A percentile compares a stretch with the other conserved stretches of the same genome.
Conservation (phyloP, 2,113 vertebrate species). For the Dromaius novaehollandiae region DNA sequence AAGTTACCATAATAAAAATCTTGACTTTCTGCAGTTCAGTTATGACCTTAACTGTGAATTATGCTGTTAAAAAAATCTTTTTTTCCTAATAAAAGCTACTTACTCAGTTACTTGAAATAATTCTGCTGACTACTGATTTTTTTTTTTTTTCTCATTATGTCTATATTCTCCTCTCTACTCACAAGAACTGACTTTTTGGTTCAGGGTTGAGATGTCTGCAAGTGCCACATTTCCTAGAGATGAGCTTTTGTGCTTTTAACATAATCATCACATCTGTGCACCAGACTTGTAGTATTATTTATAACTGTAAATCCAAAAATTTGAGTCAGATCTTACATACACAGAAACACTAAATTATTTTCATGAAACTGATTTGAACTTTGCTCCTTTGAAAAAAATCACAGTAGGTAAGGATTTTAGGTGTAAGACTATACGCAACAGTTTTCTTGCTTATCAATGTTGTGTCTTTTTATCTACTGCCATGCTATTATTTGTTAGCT, state of each 20-base stretch:
- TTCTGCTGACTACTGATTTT: constrained; percentile 2
- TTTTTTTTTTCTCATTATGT: background rate
- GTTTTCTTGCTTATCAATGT: background rate
- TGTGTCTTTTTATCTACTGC: background rate
- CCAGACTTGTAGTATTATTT: background rate
- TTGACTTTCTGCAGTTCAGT: background rate
- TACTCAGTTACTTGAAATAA: constrained; percentile 16
- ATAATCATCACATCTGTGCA: background rate
- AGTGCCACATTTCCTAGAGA: background rate
- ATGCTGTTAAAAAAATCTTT: background rate
- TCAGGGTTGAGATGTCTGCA: background rate
- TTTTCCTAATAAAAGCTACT: background rate
- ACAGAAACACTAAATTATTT: background rate
- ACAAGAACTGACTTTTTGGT: background rate
- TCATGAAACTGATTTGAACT: background rate
- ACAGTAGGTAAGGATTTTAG: background rate
- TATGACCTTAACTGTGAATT: background rate
- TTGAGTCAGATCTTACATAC: background rate
- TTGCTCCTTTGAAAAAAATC: background rate
- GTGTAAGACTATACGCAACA: background rate
- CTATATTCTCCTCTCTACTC: background rate
- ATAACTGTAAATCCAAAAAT: background rate
- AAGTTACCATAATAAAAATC: constrained; percentile 29
- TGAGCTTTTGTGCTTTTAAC: background rate
- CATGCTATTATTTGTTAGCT: background rate